Conservation (phyloP, 1,140 invertebrate species). For the Reticulitermes speratus region DNA sequence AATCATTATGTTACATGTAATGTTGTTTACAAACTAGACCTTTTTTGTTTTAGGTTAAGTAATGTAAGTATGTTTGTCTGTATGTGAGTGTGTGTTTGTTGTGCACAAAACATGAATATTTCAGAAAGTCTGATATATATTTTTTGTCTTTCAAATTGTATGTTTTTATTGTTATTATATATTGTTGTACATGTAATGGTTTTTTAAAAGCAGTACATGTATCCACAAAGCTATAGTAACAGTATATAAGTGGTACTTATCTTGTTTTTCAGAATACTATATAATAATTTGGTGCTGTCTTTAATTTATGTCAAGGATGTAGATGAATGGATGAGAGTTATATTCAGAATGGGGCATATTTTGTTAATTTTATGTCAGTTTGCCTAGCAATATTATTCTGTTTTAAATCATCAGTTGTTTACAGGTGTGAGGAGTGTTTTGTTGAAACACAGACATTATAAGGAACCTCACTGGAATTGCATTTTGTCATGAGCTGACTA, state of each 20-base stretch:
- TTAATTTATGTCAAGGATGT: slow-evolving; percentile 9
- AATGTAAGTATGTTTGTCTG: slow-evolving; percentile 23
- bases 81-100: slow-evolving; percentile 26
- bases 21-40: slow-evolving; percentile 20
- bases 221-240: background rate
- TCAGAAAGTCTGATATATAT: slow-evolving; percentile 19
- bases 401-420: slow-evolving; percentile 3
- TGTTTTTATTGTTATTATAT: slow-evolving; percentile 21
- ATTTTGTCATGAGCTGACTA: background rate
- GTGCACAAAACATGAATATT: slow-evolving; percentile 27
- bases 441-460: background rate
- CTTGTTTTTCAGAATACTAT: slow-evolving; percentile 10
- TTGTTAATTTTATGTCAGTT: slow-evolving; percentile 21
- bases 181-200: background rate
- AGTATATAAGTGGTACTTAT: background rate
- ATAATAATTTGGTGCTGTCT: slow-evolving; percentile 26
- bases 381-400: background rate
- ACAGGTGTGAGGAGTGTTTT: slow-evolving; percentile 20
- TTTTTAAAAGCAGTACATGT: background rate
- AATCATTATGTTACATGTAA: slow-evolving; percentile 24
- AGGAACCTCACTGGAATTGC: background rate
- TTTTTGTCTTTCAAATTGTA: slow-evolving; percentile 25
- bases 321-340: slow-evolving; percentile 24
- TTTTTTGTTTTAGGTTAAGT: slow-evolving; percentile 12
- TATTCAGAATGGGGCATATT: slow-evolving; percentile 19